Conservation (phyloP, 2,113 vertebrate genomes). For the Pantherophis guttatus region DNA sequence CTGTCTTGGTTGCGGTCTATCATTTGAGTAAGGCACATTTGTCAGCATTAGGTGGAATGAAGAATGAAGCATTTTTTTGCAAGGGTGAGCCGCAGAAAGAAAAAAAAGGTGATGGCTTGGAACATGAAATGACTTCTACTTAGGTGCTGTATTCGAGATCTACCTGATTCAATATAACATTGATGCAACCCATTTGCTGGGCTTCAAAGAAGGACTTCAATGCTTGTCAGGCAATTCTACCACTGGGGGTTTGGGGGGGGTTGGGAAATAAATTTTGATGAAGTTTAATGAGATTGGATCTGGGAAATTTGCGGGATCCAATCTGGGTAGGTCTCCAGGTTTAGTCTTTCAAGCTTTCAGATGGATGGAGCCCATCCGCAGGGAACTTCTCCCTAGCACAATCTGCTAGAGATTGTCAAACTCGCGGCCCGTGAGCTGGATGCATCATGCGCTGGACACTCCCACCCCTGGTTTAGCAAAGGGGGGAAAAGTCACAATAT, state of each 20-base stretch:
- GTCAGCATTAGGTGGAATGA: background rate
- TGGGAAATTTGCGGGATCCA: background rate
- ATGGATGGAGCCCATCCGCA: too few species aligned
- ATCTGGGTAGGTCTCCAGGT: background rate
- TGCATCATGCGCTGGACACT: too few species aligned
- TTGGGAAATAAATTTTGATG: background rate
- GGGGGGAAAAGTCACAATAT: too few species aligned
- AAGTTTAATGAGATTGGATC: background rate
- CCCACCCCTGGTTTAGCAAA: too few species aligned
- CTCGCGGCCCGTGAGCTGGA: accelerated
- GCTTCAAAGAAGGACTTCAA: background rate
- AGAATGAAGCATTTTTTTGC: background rate
- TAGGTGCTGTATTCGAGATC: too few species aligned
- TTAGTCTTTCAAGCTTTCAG: background rate
- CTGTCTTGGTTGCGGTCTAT: background rate
- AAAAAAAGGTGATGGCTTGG: background rate
- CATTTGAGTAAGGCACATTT: background rate
- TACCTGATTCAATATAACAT: background rate
- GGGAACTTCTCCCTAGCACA: background rate
- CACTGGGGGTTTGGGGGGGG: too few species aligned
- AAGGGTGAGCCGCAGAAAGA: background rate
- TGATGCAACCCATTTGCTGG: background rate
- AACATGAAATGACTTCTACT: background rate
- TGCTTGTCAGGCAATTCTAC: background rate
- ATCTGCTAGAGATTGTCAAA: too few species aligned